Conservation (phyloP, 2,797 vertebrate species). For the Hapalemur alaotrensis region DNA sequence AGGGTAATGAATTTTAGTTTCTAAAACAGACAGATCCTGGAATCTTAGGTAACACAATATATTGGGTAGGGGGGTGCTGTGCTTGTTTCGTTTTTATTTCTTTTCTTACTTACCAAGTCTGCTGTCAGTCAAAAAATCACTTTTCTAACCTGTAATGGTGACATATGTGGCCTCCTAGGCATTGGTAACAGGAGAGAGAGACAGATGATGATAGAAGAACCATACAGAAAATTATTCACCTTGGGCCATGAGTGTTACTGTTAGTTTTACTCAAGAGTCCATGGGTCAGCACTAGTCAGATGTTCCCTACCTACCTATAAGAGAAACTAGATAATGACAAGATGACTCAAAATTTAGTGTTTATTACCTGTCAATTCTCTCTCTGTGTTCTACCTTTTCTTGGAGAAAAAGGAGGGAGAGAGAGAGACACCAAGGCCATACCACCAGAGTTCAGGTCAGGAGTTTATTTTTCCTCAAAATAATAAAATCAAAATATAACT, state of each 20-base stretch:
- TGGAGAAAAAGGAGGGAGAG: too few species aligned
- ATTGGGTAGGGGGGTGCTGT: neutral
- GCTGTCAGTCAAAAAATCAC: too few species aligned
- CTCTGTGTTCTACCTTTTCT: neutral
- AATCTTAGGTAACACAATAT: neutral
- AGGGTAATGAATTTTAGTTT: neutral
- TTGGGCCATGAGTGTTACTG: accelerated
- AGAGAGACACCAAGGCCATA: neutral
- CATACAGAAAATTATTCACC: too few species aligned
- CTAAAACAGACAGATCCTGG: neutral
- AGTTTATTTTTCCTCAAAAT: neutral
- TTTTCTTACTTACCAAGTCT: neutral
- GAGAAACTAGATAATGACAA: neutral
- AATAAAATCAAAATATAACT: neutral
- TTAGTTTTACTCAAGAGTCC: neutral
- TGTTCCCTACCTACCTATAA: neutral
- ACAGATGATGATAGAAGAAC: too few species aligned
- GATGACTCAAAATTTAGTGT: neutral
- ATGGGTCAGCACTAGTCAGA: neutral
- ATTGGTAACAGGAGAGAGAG: neutral
- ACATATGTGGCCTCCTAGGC: neutral
- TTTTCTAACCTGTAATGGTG: neutral
- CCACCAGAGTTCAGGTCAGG: neutral
- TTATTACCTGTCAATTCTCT: neutral
- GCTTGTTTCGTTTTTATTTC: neutral